Conservation (phyloP, 2,797 vertebrate species). For the Podarcis siculus region DNA sequence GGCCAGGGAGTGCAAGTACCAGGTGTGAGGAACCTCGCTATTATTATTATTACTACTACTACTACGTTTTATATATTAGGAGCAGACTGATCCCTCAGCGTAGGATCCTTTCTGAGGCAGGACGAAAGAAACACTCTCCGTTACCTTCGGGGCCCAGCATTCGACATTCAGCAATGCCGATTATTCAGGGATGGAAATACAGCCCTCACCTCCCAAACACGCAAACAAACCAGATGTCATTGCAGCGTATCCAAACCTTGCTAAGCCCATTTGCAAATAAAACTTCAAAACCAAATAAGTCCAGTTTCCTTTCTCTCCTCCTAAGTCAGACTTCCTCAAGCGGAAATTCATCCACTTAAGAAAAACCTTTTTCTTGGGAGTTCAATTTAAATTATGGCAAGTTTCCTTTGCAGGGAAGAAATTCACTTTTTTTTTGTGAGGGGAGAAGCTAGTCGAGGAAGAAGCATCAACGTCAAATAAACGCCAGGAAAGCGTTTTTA, state of each 20-base stretch:
- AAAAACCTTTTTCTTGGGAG: not conserved
- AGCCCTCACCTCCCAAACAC: no score
- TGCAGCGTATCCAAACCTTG: not conserved
- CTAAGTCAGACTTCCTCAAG: not conserved
- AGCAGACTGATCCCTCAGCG: no score
- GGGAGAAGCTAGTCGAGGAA: fast-evolving
- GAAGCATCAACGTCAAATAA: not conserved
- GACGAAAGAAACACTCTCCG: not conserved
- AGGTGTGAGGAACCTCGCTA: not conserved
- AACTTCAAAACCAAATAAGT: not conserved
- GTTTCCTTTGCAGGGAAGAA: not conserved
- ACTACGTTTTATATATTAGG: no score
- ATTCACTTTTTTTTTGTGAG: not conserved
- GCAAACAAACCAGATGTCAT: slow-evolving; percentile 13
- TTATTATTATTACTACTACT: no score
- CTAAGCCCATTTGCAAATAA: not conserved
- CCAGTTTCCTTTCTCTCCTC: no score
- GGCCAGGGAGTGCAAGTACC: no score
- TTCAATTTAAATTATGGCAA: not conserved
- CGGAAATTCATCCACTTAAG: not conserved
- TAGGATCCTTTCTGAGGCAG: not conserved
- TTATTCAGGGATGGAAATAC: slow-evolving; percentile 55
- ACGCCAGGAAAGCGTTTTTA: not conserved
- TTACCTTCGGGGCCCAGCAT: not conserved
- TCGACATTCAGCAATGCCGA: slow-evolving; percentile 60